These are phyloP conservation scores for Crocuta crocuta DNA, from an alignment of 2,113 vertebrate species.

Conservation along the genomic window DNA sequence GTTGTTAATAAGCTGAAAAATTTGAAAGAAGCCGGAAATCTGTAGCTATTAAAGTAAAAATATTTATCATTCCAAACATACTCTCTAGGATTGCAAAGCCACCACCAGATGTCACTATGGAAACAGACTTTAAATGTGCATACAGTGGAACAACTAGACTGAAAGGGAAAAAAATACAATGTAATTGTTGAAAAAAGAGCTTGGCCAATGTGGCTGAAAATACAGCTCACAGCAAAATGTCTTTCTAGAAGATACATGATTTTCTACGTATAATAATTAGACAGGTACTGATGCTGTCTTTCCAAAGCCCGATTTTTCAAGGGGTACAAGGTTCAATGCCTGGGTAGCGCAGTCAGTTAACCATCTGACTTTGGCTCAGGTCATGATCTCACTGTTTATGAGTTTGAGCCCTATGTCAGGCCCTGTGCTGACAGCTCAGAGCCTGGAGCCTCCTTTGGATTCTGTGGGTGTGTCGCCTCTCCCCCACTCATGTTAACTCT, in stretches of 20 bases:
- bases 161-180: background rate
- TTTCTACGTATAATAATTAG: background rate
- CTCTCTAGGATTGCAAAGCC: conserved; percentile 50
- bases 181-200: conserved; percentile 58
- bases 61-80: conserved; percentile 69
- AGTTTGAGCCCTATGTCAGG: no score
- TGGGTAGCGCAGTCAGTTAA: no score
- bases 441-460: no score
- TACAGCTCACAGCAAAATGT: background rate
- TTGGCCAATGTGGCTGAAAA: conserved; percentile 31
- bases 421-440: no score
- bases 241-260: background rate
- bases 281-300: background rate
- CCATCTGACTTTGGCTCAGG: no score
- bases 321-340: background rate
- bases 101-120: conserved; percentile 88
- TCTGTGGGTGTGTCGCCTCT: no score
- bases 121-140: conserved; percentile 69
- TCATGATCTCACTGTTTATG: no score
- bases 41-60: conserved; percentile 45
- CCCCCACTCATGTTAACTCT: no score
- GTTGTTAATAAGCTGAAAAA: conserved; percentile 12
- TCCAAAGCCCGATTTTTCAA: background rate
- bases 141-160: background rate
- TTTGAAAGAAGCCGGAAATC: conserved; percentile 22